Evolutionary conservation across 2,888 invertebrate genomes (phyloP).

Genomic region (Stratiomys singularior): DNA sequence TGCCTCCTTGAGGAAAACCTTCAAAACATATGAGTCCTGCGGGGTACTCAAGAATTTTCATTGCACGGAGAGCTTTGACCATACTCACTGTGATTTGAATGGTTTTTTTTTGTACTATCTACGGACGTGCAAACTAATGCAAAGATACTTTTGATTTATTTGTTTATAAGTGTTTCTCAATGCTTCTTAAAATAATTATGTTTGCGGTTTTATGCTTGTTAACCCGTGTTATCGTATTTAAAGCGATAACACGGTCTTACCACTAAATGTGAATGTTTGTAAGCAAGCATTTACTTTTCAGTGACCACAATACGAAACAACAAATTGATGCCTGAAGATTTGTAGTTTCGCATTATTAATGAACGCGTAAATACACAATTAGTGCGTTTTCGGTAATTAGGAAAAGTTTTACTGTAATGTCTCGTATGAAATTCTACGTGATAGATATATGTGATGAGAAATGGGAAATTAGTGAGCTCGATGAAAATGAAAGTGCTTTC

Average conservation of each 20-base stretch:
- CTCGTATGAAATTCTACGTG: conserved; percentile 39
- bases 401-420: conserved; percentile 13
- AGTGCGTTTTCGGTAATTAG: not conserved
- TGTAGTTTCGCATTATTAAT: not conserved
- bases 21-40: too few relatives aligned
- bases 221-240: not conserved
- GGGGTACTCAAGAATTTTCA: too few relatives aligned
- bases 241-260: not conserved
- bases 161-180: too few relatives aligned
- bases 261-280: not conserved
- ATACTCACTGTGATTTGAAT: too few relatives aligned
- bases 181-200: too few relatives aligned
- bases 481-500: conserved; percentile 44
- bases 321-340: not conserved
- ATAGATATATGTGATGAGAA: conserved; percentile 38
- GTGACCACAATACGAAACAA: not conserved
- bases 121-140: too few relatives aligned
- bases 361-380: not conserved
- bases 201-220: too few relatives aligned
- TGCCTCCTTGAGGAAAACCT: too few relatives aligned
- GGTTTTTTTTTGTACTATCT: too few relatives aligned
- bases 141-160: too few relatives aligned
- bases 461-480: conserved; percentile 45
- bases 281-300: not conserved
- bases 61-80: too few relatives aligned